Evolutionary conservation across 1,140 invertebrate species (phyloP), one percentile per base, ranked within the genome.

Genomic region (Oscheius sp.): DNA sequence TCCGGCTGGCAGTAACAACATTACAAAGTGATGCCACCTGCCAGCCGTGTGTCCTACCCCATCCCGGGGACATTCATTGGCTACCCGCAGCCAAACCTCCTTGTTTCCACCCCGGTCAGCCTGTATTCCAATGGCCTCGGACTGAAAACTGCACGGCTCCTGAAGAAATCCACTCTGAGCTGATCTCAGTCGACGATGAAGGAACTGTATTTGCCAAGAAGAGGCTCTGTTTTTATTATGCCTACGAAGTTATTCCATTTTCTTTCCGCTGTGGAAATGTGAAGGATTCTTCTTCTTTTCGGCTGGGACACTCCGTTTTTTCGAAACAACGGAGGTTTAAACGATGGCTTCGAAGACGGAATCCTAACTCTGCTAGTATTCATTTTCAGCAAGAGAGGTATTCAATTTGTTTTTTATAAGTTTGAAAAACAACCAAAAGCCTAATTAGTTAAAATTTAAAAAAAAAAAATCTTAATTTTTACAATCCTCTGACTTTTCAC

Each of bases 321-420:
- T 71, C 73, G 15, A 52, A 45, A 10, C 73, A 72, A 23, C 36
- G 61, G 1, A 20, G 70, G 31, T 49, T 59, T 10, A 76, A 67
- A 75, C 32, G 81, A 65, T 83, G 80, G 82, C 61, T 82, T n/a
- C 46, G 73, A 42, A 46, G 81, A 34, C 72, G 81, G 35, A 81
- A 82, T 75, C 81, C 82, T 1, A 74, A 75, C 42, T 32, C 82
- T 32, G 80, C 79, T 28, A 75, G 75, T 18, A 84, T 83, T 69
- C 81, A 82, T 59, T 84, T 83, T 64, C 72, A 79, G 68, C 70
- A 81, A 31, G 61, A 75, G 23, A 64, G 55, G 72, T 74, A 35
- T 59, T 59, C 15, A n/a, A 18, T 15, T 18, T 59, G 55, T 18
- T 59, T 59, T 45, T 32, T 23, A 38, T 67, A 23, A 0, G 13